Base-by-base conservation (phyloP, 2,888 invertebrate species). In the Nycteola revayana region DNA sequence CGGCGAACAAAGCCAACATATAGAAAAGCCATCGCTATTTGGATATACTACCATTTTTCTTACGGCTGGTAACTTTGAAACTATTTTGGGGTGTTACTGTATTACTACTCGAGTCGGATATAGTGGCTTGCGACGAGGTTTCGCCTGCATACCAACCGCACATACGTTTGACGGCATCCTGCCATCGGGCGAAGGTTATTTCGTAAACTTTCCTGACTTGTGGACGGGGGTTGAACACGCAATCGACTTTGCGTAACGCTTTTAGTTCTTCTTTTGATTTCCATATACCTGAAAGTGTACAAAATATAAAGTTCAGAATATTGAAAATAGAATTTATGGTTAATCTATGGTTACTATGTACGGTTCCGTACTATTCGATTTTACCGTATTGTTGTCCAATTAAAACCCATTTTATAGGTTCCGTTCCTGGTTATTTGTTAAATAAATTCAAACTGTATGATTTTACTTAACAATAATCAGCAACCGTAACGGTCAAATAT, bases 211-310 rank as follows among this genome's bases (percentile, higher is more conserved):
- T 75, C 31, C 67, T 74, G 0, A 78, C 54, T 8, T 84, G 67
- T 0, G 70, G 41, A 0, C 89, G 76, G 0, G 92, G 91, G n/a
- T 67, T 64, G 54, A 96, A 96, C 10, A 91, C 77, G 33, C 78
- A 84, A 8, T 93, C 92, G 7, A 93, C 69, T 60, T 89, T 80
- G 10, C 92, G 90, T 28, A 94, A 77, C 5, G 88, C 64, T 36
- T 82, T 76, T 10, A 96, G 66, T 48, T 95, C 93, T 1, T 92
- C 90, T 57, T 92, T 91, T 28, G 88, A 88, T 51, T 91, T 90
- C 95, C 95, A 96, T 42, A 96, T 83, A 55, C 94, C 94, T 94
- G 73, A 8, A 72, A 66, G 21, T 4, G 7, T 18, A 18, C n/a
- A n/a, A n/a, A 18, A 18, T 3, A 18, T 18, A 18, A 18, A 18